Percentiles rank a stretch among this genome's conserved stretches.
Conservation (phyloP, 2,797 vertebrate species). For the Chiroxiphia lanceolata region DNA sequence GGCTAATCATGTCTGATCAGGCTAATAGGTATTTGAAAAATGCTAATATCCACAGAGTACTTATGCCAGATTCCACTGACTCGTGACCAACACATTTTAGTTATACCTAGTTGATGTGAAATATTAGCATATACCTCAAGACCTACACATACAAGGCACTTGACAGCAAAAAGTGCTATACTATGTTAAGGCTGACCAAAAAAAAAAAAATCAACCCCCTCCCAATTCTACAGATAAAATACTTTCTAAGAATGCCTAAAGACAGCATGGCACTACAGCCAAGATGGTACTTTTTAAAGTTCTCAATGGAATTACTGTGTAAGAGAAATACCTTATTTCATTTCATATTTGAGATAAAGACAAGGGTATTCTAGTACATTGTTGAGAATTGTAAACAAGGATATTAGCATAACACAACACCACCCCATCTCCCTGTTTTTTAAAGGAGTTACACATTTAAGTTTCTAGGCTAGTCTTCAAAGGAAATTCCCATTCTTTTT, state of each 20-base stretch:
- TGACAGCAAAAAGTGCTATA: not conserved
- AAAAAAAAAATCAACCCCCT: not conserved
- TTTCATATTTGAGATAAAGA: not conserved
- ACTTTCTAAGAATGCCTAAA: not conserved
- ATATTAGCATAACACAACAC: not conserved
- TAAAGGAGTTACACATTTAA: not conserved
- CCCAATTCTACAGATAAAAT: not conserved
- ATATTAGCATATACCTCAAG: not conserved
- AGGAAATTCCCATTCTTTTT: not conserved
- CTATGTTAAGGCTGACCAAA: not conserved
- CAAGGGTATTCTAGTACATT: not conserved
- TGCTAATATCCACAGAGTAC: not conserved
- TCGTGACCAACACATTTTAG: not conserved
- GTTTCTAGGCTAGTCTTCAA: not conserved
- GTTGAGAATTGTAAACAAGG: not conserved
- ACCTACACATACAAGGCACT: not conserved
- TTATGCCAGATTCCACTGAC: not conserved
- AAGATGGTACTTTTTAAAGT: not conserved
- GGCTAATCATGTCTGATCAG: not conserved
- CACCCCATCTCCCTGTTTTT: not conserved
- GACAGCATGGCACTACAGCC: not conserved
- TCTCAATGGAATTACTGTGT: not conserved
- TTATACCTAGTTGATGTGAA: not conserved
- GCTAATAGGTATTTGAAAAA: not conserved
- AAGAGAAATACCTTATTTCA: not conserved